Base-by-base conservation (phyloP, 2,113 vertebrate species). In the Hippocampus guttulatus region DNA sequence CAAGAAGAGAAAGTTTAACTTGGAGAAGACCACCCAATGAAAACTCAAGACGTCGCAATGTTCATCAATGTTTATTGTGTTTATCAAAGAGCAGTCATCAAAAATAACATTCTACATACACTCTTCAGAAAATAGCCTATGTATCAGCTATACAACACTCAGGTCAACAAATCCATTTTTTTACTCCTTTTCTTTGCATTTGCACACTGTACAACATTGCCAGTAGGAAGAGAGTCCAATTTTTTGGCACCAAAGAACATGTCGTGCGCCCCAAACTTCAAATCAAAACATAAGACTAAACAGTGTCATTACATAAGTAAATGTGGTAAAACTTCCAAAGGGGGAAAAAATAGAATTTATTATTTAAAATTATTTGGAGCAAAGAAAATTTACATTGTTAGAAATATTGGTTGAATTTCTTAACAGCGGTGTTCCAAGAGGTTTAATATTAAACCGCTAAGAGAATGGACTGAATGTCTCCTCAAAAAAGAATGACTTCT, bases 281-380 rank as follows among this genome's bases (percentile, higher is more conserved):
- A 75, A 30, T 69, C 15, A 11, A 49, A 68, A 30, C 54, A 74
- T 85, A 85, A 88, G 80, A 89, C 84, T 69, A 38, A 75, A 76
- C 75, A 75, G 68, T 73, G 71, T 64, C 67, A 80, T 84, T 38
- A 73, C 38, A 80, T 43, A 67, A 80, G 81, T 23, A 75, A 75
- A 81, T 79, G 81, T 65, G 64, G 64, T 76, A 61, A 79, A 83
- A 81, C 75, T 57, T 83, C 60, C 84, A 85, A 86, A 84, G 75
- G 57, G 81, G 75, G 47, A 74, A 83, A 70, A 74, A 78, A 81
- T 78, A 30, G 49, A 75, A 90, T 88, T 88, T 84, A 88, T 85
- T 45, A 45, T 45, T 45, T 91, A 92, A 91, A 93, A 92, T 95
- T 98, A 98, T 97, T 98, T 94, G 92, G 87, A 93, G 94, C 92